These are phyloP conservation scores for Coreoperca whiteheadi DNA, from an alignment of 2,113 vertebrate genomes.

Conservation along the genomic window DNA sequence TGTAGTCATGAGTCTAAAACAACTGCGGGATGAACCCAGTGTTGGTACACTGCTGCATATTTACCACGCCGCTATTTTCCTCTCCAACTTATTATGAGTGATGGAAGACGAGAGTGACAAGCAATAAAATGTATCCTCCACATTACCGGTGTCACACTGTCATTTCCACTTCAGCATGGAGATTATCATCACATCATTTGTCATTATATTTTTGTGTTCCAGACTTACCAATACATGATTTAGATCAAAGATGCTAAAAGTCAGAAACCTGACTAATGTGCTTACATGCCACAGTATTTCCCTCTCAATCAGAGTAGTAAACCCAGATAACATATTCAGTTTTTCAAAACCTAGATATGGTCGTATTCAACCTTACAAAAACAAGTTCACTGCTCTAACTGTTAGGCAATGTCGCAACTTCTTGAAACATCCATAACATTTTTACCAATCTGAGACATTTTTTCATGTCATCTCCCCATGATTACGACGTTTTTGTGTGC, in stretches of 20 bases:
- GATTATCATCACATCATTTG: neutral
- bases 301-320: neutral
- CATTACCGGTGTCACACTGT: neutral
- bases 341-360: neutral
- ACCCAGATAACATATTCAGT: neutral
- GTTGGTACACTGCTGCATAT: neutral
- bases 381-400: neutral
- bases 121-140: constrained; percentile 1
- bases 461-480: neutral
- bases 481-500: neutral
- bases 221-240: neutral
- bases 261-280: neutral
- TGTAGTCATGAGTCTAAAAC: neutral
- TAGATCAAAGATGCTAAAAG: neutral
- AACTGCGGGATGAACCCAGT: neutral
- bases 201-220: neutral
- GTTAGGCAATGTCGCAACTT: neutral
- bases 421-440: neutral
- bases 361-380: neutral
- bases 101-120: neutral
- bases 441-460: neutral
- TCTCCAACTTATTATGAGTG: neutral
- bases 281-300: neutral
- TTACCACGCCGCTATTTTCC: neutral
- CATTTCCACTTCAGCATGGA: neutral